phyloP scores from a whole-genome alignment of 2,113 vertebrate genomes.

The Gobius niger region DNA sequence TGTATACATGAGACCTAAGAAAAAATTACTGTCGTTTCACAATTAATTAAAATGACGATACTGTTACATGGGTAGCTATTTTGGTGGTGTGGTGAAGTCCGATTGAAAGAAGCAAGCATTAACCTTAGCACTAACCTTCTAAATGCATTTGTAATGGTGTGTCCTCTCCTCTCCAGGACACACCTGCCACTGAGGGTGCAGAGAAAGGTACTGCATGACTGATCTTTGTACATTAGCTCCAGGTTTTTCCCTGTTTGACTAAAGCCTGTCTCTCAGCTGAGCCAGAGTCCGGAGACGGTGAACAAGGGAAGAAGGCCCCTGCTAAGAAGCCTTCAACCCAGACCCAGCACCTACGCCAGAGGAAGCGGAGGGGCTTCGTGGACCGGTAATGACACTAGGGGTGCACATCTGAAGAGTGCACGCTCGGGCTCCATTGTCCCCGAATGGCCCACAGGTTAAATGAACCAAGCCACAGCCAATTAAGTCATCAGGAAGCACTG shows the following conservation, averaged over 20 bases:
- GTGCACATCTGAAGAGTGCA: too few species aligned
- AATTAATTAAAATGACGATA: too few species aligned
- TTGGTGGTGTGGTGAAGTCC: too few species aligned
- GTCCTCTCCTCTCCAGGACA: conserved; percentile 50
- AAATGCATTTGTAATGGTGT: not conserved
- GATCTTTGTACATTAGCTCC: not conserved
- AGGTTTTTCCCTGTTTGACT: not conserved
- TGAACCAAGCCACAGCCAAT: too few species aligned
- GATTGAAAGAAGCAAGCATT: too few species aligned
- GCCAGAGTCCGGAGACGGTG: conserved; percentile 74
- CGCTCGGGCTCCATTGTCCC: too few species aligned
- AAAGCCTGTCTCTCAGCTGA: conserved; percentile 22
- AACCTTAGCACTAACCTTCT: not conserved
- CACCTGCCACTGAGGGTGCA: conserved; percentile 43
- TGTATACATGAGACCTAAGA: too few species aligned
- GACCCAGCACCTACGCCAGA: conserved; percentile 58
- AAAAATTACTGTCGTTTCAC: too few species aligned
- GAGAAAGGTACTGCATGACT: conserved; percentile 40
- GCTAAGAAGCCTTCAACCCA: conserved; percentile 62
- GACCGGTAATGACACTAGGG: conserved; percentile 80
- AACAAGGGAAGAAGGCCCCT: conserved; percentile 75
- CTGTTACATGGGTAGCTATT: too few species aligned
- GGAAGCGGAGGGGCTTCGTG: conserved; percentile 88
- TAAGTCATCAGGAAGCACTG: too few species aligned
- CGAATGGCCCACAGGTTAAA: too few species aligned